Evolutionary conservation across 2,888 invertebrate species (phyloP), one percentile per base, ranked within the genome.

Genomic region (Cheilosia pagana): DNA sequence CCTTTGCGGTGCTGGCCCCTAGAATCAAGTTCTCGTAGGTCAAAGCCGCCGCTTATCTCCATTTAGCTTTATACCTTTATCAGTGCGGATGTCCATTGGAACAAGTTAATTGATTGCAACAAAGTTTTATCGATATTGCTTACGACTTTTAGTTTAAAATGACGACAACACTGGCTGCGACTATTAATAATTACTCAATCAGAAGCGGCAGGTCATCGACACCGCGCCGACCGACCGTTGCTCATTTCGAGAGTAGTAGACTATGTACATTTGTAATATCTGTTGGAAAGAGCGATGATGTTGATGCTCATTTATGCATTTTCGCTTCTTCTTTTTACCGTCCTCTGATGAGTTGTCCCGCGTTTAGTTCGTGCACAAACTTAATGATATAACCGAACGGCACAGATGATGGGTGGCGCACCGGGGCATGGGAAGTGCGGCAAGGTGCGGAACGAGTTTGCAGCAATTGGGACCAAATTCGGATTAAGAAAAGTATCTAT

Each of bases 181-280:
- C 85, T 85, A 85, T 85, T 79, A 79, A 85, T 85, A 85, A 85
- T 85, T 85, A 85, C 85, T 85, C 85, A 79, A 85, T 85, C 79
- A 79, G 70, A 79, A 65, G 65, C 59, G 74, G 12, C 70, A 70
- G 79, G 85, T 85, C 85, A 70, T 65, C 74, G 79, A 79, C 79
- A 70, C 68, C 52, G 41, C 52, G 41, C 50, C 50, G 23, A 23
- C 43, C 52, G 53, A 55, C 53, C 45, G 57, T 63, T 48, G 48
- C 41, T 19, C 39, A 28, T 31, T 68, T 28, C 57, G 75, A 71
- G 77, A 65, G 39, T 23, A 55, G 55, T 62, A 72, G 72, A 74
- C 60, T 77, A 67, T 67, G 72, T 35, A 35, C 35, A 35, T 35
- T 1, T 35, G 3, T 28, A 8, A 28, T 72, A 77, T 63, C 52